phyloP scores from a whole-genome alignment of 1,140 invertebrate genomes.

The Drosophila virilis region DNA sequence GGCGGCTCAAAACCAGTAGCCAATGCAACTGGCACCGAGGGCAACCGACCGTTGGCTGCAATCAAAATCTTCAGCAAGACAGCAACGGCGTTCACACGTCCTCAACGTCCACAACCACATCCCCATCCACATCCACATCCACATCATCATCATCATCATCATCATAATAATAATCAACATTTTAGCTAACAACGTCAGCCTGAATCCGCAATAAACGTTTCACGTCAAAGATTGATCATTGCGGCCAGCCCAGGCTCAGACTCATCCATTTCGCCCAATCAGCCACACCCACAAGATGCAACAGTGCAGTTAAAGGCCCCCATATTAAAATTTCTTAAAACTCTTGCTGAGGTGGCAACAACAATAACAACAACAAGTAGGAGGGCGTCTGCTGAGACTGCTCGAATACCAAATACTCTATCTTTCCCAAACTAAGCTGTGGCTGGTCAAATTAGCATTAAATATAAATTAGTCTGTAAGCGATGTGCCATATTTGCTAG shows the following conservation, averaged over 20 bases:
- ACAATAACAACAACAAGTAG: slow-evolving; percentile 42
- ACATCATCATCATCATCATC: slow-evolving; percentile 44
- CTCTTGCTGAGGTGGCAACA: slow-evolving; percentile 58
- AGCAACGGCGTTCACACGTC: slow-evolving; percentile 49
- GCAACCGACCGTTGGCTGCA: slow-evolving; percentile 38
- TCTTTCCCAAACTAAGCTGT: background rate
- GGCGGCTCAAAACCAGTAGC: slow-evolving; percentile 67
- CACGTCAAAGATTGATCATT: slow-evolving; percentile 75
- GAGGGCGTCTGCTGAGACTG: background rate
- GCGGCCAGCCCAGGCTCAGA: slow-evolving; percentile 38
- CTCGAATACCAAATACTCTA: background rate
- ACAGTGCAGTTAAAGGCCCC: slow-evolving; percentile 16
- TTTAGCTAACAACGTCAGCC: slow-evolving; percentile 49
- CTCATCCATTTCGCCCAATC: slow-evolving; percentile 77
- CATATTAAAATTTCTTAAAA: slow-evolving; percentile 69
- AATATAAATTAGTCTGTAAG: background rate
- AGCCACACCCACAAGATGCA: slow-evolving; percentile 77
- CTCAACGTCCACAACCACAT: slow-evolving; percentile 36
- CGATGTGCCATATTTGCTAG: background rate
- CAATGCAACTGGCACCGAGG: slow-evolving; percentile 50
- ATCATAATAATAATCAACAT: slow-evolving; percentile 50
- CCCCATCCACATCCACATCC: slow-evolving; percentile 22
- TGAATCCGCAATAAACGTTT: slow-evolving; percentile 57
- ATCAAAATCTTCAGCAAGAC: slow-evolving; percentile 61
- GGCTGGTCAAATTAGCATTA: no score